Conservation (phyloP, 2,888 invertebrate genomes). For the Biston stratarius region DNA sequence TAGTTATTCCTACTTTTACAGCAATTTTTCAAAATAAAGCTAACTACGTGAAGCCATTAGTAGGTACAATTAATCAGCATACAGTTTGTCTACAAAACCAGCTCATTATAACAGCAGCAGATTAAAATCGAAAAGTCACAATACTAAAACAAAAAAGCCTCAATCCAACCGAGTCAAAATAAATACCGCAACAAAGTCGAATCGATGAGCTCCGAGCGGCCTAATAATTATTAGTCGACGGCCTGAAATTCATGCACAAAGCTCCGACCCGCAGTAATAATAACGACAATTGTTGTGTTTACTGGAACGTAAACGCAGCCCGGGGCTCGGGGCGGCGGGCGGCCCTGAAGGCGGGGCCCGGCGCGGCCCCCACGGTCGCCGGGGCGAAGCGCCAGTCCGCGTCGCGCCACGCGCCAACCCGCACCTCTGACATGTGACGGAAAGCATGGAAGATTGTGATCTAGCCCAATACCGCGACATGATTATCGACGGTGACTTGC, state of each 20-base stretch:
- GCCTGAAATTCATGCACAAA: conserved; percentile 87
- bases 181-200: conserved; percentile 78
- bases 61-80: background rate
- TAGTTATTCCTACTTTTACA: too few relatives aligned
- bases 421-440: conserved; percentile 82
- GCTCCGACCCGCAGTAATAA: conserved; percentile 85
- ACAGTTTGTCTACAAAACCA: background rate
- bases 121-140: conserved; percentile 33
- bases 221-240: conserved; percentile 85
- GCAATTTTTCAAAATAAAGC: too few relatives aligned
- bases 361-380: conserved; percentile 59
- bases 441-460: conserved; percentile 83
- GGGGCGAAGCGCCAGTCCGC: conserved; percentile 74
- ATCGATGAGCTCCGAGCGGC: conserved; percentile 77
- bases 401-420: conserved; percentile 76
- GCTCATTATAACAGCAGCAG: conserved; percentile 5
- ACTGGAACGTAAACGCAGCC: conserved; percentile 83
- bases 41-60: too few relatives aligned
- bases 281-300: conserved; percentile 87
- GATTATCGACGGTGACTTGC: conserved; percentile 81
- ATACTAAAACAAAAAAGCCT: conserved; percentile 43
- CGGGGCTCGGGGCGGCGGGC: conserved; percentile 50
- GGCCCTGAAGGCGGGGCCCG: conserved; percentile 45
- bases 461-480: conserved; percentile 82
- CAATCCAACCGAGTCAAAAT: conserved; percentile 58